Conservation (phyloP, 2,797 vertebrate species). For the Helostoma temminkii region DNA sequence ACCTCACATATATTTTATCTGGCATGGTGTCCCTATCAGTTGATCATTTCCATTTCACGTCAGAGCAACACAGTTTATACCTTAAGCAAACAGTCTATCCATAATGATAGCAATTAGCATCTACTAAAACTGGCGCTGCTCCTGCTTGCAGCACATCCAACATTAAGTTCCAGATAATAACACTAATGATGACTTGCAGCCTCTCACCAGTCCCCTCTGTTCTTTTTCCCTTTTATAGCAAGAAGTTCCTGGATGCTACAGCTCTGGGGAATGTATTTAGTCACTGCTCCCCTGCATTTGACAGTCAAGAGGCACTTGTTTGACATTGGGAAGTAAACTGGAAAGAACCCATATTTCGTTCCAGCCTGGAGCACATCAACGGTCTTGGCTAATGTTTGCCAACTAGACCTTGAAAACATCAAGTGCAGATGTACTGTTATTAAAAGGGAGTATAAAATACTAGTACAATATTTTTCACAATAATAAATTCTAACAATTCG, state of each 20-base stretch:
- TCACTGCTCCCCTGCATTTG: slow-evolving; percentile 72
- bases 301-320: slow-evolving; percentile 80
- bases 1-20: slow-evolving; percentile 28
- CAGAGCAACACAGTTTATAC: slow-evolving; percentile 51
- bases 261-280: slow-evolving; percentile 81
- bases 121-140: slow-evolving; percentile 52
- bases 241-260: slow-evolving; percentile 59
- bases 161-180: slow-evolving; percentile 65
- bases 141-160: slow-evolving; percentile 55
- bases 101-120: slow-evolving; percentile 67
- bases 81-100: slow-evolving; percentile 60
- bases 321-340: slow-evolving; percentile 83
- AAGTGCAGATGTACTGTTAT: slow-evolving; percentile 23
- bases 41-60: slow-evolving; percentile 53
- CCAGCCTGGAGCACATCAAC: slow-evolving; percentile 74
- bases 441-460: slow-evolving; percentile 21
- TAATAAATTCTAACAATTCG: too few species aligned
- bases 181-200: slow-evolving; percentile 76
- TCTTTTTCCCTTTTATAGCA: slow-evolving; percentile 82
- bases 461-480: slow-evolving; percentile 6
- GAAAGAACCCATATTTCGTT: slow-evolving; percentile 70
- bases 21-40: slow-evolving; percentile 34
- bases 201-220: slow-evolving; percentile 47
- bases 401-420: slow-evolving; percentile 57
- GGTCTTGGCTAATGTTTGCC: slow-evolving; percentile 54